These are phyloP conservation scores for Meda fulgida DNA, from an alignment of 2,797 vertebrate species.

Conservation along the genomic window DNA sequence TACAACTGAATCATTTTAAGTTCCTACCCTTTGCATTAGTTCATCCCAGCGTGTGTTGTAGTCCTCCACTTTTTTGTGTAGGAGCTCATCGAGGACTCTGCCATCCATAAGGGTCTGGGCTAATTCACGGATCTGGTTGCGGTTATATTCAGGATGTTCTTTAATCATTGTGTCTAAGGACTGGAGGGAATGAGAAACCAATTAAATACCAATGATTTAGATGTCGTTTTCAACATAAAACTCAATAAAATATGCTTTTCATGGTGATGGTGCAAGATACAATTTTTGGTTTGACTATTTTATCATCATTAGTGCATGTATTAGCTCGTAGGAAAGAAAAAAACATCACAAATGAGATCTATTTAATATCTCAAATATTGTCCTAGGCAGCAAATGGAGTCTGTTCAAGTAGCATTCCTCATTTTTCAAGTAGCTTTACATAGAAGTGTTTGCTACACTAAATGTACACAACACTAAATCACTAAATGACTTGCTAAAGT, in stretches of 20 bases:
- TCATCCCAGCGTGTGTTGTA: constrained; percentile 95
- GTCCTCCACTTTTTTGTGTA: constrained; percentile 92
- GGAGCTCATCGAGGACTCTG: constrained; percentile 94
- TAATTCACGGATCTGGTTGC: constrained; percentile 93
- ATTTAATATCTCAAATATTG: constrained; percentile 10
- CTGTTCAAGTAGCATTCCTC: not conserved
- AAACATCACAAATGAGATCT: not conserved
- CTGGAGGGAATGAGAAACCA: constrained; percentile 37
- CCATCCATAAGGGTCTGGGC: constrained; percentile 97
- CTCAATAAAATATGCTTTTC: not conserved
- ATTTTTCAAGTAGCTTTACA: not conserved
- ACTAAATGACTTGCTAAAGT: not conserved
- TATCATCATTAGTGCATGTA: not conserved
- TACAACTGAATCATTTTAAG: not conserved
- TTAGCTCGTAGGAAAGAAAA: not conserved
- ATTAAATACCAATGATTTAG: constrained; percentile 3
- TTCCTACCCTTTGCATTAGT: constrained; percentile 87
- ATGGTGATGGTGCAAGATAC: not conserved
- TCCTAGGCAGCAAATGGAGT: not conserved
- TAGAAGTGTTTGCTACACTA: not conserved
- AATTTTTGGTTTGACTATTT: constrained; percentile 8
- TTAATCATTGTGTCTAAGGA: constrained; percentile 58
- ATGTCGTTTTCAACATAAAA: not conserved
- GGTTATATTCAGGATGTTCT: constrained; percentile 92
- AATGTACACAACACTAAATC: not conserved